Conservation (phyloP, 2,888 invertebrate genomes). For the Tromatobia lineatoria region DNA sequence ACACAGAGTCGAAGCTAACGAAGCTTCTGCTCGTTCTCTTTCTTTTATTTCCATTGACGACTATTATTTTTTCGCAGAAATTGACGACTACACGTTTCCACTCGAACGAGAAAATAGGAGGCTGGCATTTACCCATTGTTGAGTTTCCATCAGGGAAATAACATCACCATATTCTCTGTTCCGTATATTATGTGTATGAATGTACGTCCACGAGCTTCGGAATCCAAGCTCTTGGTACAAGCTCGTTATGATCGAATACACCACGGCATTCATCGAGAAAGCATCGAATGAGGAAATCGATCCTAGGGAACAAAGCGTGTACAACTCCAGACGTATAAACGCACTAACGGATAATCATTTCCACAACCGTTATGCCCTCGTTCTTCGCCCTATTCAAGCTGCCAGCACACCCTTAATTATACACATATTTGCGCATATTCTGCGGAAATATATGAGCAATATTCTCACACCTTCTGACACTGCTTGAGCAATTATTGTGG, state of each 20-base stretch:
- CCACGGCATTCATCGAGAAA: constrained; percentile 51
- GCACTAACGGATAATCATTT: constrained; percentile 39
- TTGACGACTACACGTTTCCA: constrained; percentile 11
- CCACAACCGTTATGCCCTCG: not conserved
- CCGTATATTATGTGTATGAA: no score
- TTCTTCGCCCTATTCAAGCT: not conserved
- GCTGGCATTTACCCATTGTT: constrained; percentile 52
- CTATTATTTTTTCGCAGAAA: constrained; percentile 4
- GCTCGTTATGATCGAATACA: constrained; percentile 59
- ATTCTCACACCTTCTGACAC: not conserved
- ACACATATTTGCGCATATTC: not conserved
- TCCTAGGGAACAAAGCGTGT: constrained; percentile 38
- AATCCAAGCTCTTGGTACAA: constrained; percentile 27
- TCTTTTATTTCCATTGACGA: constrained; percentile 27
- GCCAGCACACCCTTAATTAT: not conserved
- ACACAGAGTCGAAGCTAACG: not conserved
- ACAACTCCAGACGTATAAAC: constrained; percentile 24
- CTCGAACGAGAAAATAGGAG: constrained; percentile 29
- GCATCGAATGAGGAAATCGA: constrained; percentile 45
- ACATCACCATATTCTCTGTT: constrained; percentile 36
- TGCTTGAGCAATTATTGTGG: not conserved
- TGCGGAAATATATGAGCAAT: not conserved
- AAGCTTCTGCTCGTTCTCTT: constrained; percentile 3
- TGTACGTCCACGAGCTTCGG: constrained; percentile 8
- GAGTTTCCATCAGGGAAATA: constrained; percentile 48